phyloP scores from a whole-genome alignment of 2,888 invertebrate genomes.

The Dryomyza anilis region DNA sequence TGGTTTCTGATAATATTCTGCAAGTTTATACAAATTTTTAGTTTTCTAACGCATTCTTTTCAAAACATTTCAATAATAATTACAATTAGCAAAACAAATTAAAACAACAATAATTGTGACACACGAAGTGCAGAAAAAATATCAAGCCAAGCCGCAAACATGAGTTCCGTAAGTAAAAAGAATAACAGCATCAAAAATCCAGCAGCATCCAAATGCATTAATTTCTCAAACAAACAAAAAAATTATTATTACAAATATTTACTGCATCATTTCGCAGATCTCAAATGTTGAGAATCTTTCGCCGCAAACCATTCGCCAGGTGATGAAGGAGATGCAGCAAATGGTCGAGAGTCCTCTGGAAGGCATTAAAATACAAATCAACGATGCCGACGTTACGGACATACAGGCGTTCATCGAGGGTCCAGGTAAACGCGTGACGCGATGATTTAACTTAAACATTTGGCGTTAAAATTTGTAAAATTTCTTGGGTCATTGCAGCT shows the following conservation, averaged over 20 bases:
- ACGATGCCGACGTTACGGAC: slow-evolving; percentile 92
- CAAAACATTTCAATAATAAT: neutral
- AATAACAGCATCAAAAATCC: neutral
- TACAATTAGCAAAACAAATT: neutral
- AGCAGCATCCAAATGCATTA: neutral
- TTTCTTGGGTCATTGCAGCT: slow-evolving; percentile 67
- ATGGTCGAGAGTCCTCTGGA: slow-evolving; percentile 84
- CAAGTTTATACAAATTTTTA: neutral
- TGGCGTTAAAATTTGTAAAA: too few relatives aligned
- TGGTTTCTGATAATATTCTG: too few relatives aligned
- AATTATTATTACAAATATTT: neutral
- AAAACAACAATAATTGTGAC: neutral
- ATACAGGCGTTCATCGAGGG: slow-evolving; percentile 92
- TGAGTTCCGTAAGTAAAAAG: slow-evolving; percentile 23
- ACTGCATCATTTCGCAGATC: slow-evolving; percentile 65
- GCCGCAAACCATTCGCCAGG: slow-evolving; percentile 87
- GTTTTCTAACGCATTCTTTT: slow-evolving; percentile 3
- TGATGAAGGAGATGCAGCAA: slow-evolving; percentile 86
- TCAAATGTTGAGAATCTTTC: slow-evolving; percentile 94
- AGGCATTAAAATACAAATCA: slow-evolving; percentile 86
- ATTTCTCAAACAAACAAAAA: neutral
- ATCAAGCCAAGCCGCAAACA: neutral
- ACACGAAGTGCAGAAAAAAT: too few relatives aligned
- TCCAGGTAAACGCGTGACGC: slow-evolving; percentile 67
- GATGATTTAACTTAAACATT: neutral